Evolutionary conservation across 1,140 invertebrate genomes (phyloP), one percentile per base, ranked within the genome.

Genomic region (Cephus cinctus): DNA sequence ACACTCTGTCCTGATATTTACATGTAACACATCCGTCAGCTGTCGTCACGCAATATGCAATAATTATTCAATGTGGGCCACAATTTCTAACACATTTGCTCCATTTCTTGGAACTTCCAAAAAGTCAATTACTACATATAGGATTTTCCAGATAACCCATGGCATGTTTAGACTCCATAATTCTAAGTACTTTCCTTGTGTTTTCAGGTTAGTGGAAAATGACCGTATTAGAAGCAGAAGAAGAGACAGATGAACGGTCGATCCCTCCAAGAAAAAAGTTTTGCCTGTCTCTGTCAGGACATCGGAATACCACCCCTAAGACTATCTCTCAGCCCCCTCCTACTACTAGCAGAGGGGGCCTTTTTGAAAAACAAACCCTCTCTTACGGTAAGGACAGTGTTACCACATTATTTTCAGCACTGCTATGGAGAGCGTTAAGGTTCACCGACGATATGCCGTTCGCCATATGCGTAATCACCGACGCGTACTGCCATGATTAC

Each of bases 141-240:
- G 9, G 1, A n/a, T 16, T 11, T 16, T n/a, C 11, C 1, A 9
- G 8, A n/a, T 8, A 16, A 11, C 35, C 11, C 8, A n/a, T 9
- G 9, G 15, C 11, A n/a, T n/a, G n/a, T n/a, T n/a, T n/a, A n/a
- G n/a, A n/a, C n/a, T n/a, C n/a, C n/a, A n/a, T n/a, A n/a, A n/a
- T n/a, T n/a, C n/a, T n/a, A n/a, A n/a, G n/a, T n/a, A n/a, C n/a
- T 18, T 47, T 23, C 27, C 19, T 34, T 22, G 5, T 46, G 27
- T 11, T 70, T 69, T 44, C 46, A 77, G 74, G 69, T 76, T 65
- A 65, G 57, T 60, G 69, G 67, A 77, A 77, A 73, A 77, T 77
- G 75, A 77, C 75, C 75, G 69, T 77, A 67, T 71, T 77, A 76
- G 73, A 73, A 65, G 67, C 69, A 69, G 72, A 76, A 65, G 72